Base-by-base conservation (phyloP, 2,797 vertebrate species). In the Lacerta viridis region DNA sequence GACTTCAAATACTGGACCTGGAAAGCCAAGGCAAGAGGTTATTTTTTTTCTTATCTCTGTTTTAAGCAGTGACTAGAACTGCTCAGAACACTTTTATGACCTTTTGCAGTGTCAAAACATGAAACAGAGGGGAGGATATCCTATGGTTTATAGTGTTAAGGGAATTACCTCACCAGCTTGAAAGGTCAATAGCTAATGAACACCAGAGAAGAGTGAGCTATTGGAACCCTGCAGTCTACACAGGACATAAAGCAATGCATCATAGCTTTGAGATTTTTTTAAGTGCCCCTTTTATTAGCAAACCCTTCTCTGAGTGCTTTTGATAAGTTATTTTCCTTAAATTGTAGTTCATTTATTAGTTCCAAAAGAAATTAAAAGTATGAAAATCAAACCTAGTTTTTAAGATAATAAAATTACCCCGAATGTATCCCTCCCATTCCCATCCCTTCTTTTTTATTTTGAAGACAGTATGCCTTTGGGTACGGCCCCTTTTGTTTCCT, bases 151-250 rank as follows among this genome's bases (percentile, higher is more conserved):
- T 75, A 77, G 87, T 87, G 83, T 94, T 94, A 95, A 94, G 90
- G 84, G 55, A 90, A 89, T 95, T 93, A 95, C 88, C 84, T 95
- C 93, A 92, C 81, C 93, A 92, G 84, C 93, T 89, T 95, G 91
- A 92, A 94, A 93, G 82, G 41, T 92, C 94, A 93, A 91, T 92
- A 92, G 94, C 93, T 95, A 95, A 95, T 95, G 85, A 78, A 68
- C 88, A 91, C 91, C 94, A 95, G 92, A 93, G 90, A 90, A 91
- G 64, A 92, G 71, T 78, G 84, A 92, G 61, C 81, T 85, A 55
- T 80, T 94, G 82, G 77, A 90, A 87, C 27, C 89, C 80, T 86
- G 85, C 74, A 25, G 91, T 93, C 68, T 88, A 90, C 36, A 55
- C 33, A 61, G 77, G 81, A 78, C 88, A 87, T 71, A 91, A 89